Percentiles rank a stretch among this genome's conserved stretches.
Conservation (phyloP, 2,888 invertebrate genomes). For the Athalia cordata region DNA sequence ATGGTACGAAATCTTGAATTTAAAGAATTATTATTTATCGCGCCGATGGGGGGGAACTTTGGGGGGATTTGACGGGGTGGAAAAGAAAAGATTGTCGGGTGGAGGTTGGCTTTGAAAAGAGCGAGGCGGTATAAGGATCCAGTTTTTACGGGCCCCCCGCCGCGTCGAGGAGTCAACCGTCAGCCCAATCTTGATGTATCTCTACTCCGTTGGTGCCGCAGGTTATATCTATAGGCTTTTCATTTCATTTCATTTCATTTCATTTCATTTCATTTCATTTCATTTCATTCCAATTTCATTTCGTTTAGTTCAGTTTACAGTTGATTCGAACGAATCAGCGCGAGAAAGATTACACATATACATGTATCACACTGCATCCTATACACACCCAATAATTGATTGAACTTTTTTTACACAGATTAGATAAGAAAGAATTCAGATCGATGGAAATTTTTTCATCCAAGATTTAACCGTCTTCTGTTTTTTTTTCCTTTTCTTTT, state of each 20-base stretch:
- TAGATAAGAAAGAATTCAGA: no score
- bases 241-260: slow-evolving; percentile 24
- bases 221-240: slow-evolving; percentile 61
- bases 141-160: slow-evolving; percentile 66
- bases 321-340: no score
- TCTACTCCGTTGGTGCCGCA: slow-evolving; percentile 59
- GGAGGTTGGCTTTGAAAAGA: slow-evolving; percentile 57
- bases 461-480: no score
- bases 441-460: no score
- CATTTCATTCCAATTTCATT: background rate
- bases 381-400: no score
- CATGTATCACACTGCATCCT: no score
- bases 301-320: background rate
- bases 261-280: background rate
- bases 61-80: slow-evolving; percentile 37
- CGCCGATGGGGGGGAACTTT: slow-evolving; percentile 19
- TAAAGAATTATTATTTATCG: background rate
- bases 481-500: no score
- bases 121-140: slow-evolving; percentile 59
- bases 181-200: slow-evolving; percentile 71
- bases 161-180: slow-evolving; percentile 64
- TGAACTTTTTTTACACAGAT: no score
- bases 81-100: slow-evolving; percentile 45
- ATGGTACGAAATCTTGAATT: no score
- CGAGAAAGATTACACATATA: no score